Evolutionary conservation across 2,888 invertebrate species (phyloP).

Genomic region (Sesia apiformis): DNA sequence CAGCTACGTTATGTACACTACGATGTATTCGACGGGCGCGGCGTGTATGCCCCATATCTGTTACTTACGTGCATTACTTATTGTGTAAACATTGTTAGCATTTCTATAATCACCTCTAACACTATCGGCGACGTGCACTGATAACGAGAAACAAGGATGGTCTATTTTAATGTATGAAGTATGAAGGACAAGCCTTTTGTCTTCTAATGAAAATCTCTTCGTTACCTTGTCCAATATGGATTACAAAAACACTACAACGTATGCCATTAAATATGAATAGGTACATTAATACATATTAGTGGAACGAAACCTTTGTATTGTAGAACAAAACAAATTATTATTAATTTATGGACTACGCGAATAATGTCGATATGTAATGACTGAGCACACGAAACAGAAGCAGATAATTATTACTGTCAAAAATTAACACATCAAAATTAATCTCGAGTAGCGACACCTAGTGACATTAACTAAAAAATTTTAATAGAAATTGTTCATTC

Average conservation of each 20-base stretch:
- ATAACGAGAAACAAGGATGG: conserved; percentile 61
- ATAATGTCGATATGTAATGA: too few species aligned
- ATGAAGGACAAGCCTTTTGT: conserved; percentile 51
- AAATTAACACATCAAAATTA: too few species aligned
- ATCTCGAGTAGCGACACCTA: too few species aligned
- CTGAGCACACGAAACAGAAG: too few species aligned
- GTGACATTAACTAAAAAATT: too few species aligned
- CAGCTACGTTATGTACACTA: not conserved
- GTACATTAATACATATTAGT: not conserved
- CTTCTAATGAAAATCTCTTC: conserved; percentile 38
- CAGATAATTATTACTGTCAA: too few species aligned
- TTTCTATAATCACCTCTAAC: conserved; percentile 63
- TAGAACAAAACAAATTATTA: not conserved
- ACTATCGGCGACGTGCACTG: conserved; percentile 40
- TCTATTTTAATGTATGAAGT: conserved; percentile 47
- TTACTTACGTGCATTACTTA: not conserved
- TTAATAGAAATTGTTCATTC: too few species aligned
- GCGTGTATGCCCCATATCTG: conserved; percentile 51
- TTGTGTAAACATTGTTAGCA: conserved; percentile 25
- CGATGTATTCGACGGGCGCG: conserved; percentile 18
- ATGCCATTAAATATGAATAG: not conserved
- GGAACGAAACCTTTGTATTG: not conserved
- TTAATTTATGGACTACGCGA: too few species aligned
- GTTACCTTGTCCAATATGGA: conserved; percentile 42
- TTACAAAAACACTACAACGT: not conserved